phyloP scores from a whole-genome alignment of 2,113 vertebrate species.

The Scolopax mira region DNA sequence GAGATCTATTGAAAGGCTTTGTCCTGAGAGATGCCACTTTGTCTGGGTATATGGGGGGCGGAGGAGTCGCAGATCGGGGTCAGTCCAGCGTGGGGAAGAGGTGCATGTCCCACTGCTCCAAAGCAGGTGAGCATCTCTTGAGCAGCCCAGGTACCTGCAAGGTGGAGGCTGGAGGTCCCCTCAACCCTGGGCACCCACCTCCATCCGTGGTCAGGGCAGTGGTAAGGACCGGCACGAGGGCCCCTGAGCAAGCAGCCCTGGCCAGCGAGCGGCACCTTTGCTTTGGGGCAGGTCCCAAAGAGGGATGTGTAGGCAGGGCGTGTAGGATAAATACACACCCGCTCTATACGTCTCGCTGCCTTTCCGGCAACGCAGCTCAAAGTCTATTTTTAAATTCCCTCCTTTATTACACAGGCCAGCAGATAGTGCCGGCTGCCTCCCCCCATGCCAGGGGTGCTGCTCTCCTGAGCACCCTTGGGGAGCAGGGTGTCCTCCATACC shows the following conservation, averaged over 20 bases:
- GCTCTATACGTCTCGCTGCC: conserved; percentile 17
- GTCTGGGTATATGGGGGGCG: conserved; percentile 48
- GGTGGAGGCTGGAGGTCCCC: background rate
- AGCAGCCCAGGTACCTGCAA: background rate
- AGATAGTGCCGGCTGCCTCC: background rate
- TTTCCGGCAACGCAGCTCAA: conserved; percentile 44
- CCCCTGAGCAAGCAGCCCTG: fast-evolving
- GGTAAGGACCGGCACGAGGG: background rate
- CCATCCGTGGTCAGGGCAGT: fast-evolving
- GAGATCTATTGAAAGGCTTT: conserved; percentile 70
- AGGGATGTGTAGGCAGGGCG: too few relatives aligned
- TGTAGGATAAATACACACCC: conserved; percentile 50
- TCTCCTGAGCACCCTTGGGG: fast-evolving
- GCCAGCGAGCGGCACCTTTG: fast-evolving
- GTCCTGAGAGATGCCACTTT: conserved; percentile 74
- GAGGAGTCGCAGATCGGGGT: background rate
- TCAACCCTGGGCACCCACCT: fast-evolving
- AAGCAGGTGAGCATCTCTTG: background rate
- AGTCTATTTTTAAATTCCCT: conserved; percentile 66
- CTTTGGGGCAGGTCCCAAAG: background rate
- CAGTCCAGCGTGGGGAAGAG: background rate
- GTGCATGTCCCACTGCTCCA: background rate
- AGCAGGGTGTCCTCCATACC: background rate
- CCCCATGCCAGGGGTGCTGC: background rate
- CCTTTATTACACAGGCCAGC: conserved; percentile 49